These are phyloP conservation scores for Erpetoichthys calabaricus DNA, from an alignment of 2,797 vertebrate genomes.

Conservation along the genomic window DNA sequence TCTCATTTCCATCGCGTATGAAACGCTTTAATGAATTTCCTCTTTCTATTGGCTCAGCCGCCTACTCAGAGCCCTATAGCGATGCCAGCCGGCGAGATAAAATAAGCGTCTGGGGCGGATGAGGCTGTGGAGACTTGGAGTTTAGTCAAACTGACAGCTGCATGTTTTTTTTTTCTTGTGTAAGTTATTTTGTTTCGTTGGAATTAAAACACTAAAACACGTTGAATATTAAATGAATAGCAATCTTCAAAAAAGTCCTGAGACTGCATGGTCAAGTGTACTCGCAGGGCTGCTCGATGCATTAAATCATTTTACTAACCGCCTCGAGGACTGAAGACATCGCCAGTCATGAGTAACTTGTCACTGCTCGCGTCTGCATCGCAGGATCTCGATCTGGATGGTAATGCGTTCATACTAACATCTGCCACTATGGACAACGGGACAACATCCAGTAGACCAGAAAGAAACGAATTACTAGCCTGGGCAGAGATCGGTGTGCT, in stretches of 20 bases:
- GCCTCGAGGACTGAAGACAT: no score
- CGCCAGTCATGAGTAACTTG: conserved; percentile 30
- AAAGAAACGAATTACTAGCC: conserved; percentile 34
- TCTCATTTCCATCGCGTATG: no score
- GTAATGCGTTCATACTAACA: conserved; percentile 24
- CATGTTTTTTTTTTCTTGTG: not conserved
- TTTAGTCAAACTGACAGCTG: not conserved
- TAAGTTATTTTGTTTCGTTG: no score
- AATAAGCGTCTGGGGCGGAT: not conserved
- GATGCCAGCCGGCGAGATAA: not conserved
- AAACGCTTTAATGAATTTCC: not conserved
- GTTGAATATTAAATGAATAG: no score
- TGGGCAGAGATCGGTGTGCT: conserved; percentile 35
- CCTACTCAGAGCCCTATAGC: not conserved
- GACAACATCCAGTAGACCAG: conserved; percentile 26
- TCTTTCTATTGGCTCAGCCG: not conserved
- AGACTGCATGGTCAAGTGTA: no score
- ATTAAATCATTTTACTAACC: no score
- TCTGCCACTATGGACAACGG: conserved; percentile 27
- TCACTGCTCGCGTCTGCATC: conserved; percentile 27
- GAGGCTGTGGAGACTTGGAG: no score
- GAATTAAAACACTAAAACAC: no score
- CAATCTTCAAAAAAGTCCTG: no score
- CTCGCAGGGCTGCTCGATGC: no score
- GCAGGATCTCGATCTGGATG: conserved; percentile 16